Evolutionary conservation across 2,113 vertebrate genomes (phyloP), one percentile per base, ranked within the genome.

Genomic region (Synchiropus splendidus): DNA sequence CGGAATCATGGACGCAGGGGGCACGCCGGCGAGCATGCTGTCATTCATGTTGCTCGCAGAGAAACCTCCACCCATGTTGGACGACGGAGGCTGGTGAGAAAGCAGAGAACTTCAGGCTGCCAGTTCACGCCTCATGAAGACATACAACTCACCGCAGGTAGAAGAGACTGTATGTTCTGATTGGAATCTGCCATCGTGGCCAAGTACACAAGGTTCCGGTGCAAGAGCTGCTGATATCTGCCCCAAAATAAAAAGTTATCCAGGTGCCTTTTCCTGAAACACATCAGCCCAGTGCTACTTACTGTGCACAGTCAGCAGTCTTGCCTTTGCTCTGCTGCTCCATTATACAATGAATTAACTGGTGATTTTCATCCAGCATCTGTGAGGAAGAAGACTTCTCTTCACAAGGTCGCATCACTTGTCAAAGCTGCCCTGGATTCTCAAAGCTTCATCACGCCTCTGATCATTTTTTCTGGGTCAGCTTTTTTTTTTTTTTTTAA

Each of bases 351-450:
- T 98, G 92, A 79, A 98, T 98, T 80, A 98, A 81, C 64, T 98
- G 91, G 63, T 96, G 89, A 63, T 98, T 98, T 84, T 98, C 94
- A 67, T 97, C 94, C 75, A 98, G 82, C 92, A 98, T 98, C 94
- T 98, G 42, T 31, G 13, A 44, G 45, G 16, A 48, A 41, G 15
- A 51, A 49, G n/a, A n/a, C n/a, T n/a, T n/a, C n/a, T n/a, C n/a
- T n/a, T n/a, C n/a, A n/a, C n/a, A n/a, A n/a, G n/a, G n/a, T n/a
- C n/a, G n/a, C n/a, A n/a, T n/a, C 31, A 36, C 62, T 12, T 63
- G 30, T 33, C 16, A 53, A 36, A 33, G 41, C n/a, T 45, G 51
- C 44, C 41, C 46, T 59, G 18, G 38, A 62, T 61, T 54, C 47
- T 37, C 12, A 58, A 36, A 50, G 54, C 42, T 56, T 65, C 18